phyloP scores from a whole-genome alignment of 2,113 vertebrate species.

The human (Homo sapiens) region GRCh38 chr5:34069501-34070000 shows the following conservation, averaged over 20 bases:
- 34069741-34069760: not conserved
- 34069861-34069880: not conserved
- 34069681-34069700: not conserved
- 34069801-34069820: not conserved
- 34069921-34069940: not conserved
- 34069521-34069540: not conserved
- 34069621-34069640: not conserved
- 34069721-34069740: not conserved
- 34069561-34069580: not conserved
- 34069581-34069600: not conserved
- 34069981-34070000: not conserved
- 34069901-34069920: not conserved
- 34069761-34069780: not conserved
- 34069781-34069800: not conserved
- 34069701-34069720: not conserved
- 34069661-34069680: not conserved
- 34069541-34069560: not conserved
- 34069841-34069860: not conserved
- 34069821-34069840: not conserved
- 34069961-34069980: not conserved
- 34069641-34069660: not conserved
- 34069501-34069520: not conserved
- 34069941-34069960: not conserved
- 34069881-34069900: not conserved
- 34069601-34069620: not conserved